These are phyloP conservation scores for Myotis brandtii DNA, from an alignment of 2,113 vertebrate species.

Conservation along the genomic window DNA sequence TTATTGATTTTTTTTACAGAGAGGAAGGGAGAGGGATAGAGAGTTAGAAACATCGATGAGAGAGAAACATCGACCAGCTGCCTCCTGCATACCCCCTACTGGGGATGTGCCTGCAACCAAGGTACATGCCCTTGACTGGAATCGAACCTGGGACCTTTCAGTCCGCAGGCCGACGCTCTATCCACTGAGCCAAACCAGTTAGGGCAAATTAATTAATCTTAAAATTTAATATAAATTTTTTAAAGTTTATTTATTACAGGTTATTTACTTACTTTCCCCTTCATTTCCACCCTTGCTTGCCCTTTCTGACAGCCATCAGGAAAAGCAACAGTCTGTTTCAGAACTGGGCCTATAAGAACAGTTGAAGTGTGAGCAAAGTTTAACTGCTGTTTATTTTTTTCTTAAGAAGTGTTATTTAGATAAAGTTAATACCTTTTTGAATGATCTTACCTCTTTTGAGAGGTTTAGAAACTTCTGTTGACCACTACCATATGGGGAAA, in stretches of 20 bases:
- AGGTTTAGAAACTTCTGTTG: conserved; percentile 20
- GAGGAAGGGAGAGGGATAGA: too few species aligned
- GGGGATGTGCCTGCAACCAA: too few species aligned
- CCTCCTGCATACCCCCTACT: too few species aligned
- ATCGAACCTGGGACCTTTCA: too few species aligned
- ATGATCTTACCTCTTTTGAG: background rate
- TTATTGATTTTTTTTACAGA: too few species aligned
- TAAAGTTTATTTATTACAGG: background rate
- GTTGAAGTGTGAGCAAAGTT: conserved; percentile 2
- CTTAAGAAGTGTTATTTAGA: background rate
- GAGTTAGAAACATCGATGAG: too few species aligned
- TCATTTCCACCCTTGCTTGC: background rate
- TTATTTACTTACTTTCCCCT: background rate
- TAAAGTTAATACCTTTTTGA: background rate
- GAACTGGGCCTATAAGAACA: background rate
- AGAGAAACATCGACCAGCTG: too few species aligned
- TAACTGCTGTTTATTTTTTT: background rate
- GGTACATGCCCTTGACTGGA: too few species aligned
- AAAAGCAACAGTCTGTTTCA: background rate
- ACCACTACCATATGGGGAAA: background rate
- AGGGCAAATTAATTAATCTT: conserved; percentile 26
- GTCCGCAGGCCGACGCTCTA: too few species aligned
- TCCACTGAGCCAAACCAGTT: too few species aligned
- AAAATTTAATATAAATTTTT: background rate
- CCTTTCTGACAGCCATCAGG: background rate